Conservation (phyloP, 1,140 invertebrate species). For the Macrobrachium rosenbergii region DNA sequence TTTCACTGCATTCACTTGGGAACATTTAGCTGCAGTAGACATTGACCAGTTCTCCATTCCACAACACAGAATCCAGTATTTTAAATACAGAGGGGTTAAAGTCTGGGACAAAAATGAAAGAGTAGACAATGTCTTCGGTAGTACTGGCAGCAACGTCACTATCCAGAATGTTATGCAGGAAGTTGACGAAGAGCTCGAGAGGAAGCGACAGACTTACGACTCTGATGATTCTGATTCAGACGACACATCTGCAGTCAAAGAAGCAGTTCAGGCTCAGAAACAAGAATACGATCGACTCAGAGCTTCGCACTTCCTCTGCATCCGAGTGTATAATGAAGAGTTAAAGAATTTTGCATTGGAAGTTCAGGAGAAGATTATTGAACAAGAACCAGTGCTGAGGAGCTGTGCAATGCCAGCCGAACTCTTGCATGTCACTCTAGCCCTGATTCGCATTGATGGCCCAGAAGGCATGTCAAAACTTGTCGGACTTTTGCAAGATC, state of each 20-base stretch:
- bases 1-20: slow-evolving; percentile 70
- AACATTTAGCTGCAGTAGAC: slow-evolving; percentile 67
- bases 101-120: slow-evolving; percentile 74
- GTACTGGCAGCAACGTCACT: slow-evolving; percentile 60
- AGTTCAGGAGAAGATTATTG: slow-evolving; percentile 64
- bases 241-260: slow-evolving; percentile 23
- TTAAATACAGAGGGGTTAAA: slow-evolving; percentile 72
- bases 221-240: slow-evolving; percentile 49
- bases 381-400: slow-evolving; percentile 58
- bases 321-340: slow-evolving; percentile 55
- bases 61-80: slow-evolving; percentile 74
- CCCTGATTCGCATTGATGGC: slow-evolving; percentile 39
- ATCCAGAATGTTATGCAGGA: slow-evolving; percentile 60
- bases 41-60: slow-evolving; percentile 72
- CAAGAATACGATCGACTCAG: slow-evolving; percentile 37
- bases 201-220: slow-evolving; percentile 27
- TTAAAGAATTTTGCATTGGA: slow-evolving; percentile 18
- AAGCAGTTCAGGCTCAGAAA: not conserved
- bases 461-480: too few species aligned
- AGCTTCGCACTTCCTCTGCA: slow-evolving; percentile 66
- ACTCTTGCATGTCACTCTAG: slow-evolving; percentile 66
- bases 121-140: slow-evolving; percentile 72
- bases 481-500: too few species aligned
- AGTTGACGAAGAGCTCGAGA: slow-evolving; percentile 59
- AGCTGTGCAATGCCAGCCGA: slow-evolving; percentile 64